Percentiles rank a stretch among this genome's conserved stretches.
Conservation (phyloP, 2,888 invertebrate species). For the Pharmacophagus antenor region DNA sequence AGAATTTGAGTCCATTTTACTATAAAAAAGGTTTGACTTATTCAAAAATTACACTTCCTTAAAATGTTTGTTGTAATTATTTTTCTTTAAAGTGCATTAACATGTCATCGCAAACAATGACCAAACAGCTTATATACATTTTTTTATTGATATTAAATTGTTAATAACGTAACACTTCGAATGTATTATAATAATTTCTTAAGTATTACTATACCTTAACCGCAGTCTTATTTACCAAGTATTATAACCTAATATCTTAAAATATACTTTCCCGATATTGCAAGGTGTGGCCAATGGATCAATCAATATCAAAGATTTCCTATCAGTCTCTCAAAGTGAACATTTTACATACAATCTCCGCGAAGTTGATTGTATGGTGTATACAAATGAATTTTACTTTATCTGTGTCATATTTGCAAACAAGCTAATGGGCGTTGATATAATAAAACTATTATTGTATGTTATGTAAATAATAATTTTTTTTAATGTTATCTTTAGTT, state of each 20-base stretch:
- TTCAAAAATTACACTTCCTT: too few species aligned
- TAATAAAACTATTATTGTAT: neutral
- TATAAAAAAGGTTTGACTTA: too few species aligned
- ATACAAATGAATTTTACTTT: constrained; percentile 5
- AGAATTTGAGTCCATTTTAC: too few species aligned
- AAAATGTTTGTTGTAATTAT: too few species aligned
- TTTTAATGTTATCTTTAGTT: too few species aligned
- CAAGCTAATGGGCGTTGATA: constrained; percentile 4
- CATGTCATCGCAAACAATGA: too few species aligned
- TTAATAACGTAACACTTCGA: too few species aligned
- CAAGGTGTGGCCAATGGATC: constrained; percentile 10
- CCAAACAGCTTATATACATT: too few species aligned
- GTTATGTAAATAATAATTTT: neutral
- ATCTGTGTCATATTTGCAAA: constrained; percentile 12
- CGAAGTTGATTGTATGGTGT: neutral
- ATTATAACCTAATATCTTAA: neutral
- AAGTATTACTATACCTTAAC: neutral
- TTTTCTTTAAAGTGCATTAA: too few species aligned
- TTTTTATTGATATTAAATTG: too few species aligned
- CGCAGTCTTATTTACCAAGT: neutral
- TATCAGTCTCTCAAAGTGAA: constrained; percentile 5
- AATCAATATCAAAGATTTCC: constrained; percentile 17
- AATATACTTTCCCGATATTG: neutral
- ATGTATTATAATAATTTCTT: too few species aligned
- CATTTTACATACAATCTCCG: constrained; percentile 6